Percentiles rank a stretch among this genome's conserved stretches.
Conservation (phyloP, 2,888 invertebrate genomes). For the Ariolimax columbianus region DNA sequence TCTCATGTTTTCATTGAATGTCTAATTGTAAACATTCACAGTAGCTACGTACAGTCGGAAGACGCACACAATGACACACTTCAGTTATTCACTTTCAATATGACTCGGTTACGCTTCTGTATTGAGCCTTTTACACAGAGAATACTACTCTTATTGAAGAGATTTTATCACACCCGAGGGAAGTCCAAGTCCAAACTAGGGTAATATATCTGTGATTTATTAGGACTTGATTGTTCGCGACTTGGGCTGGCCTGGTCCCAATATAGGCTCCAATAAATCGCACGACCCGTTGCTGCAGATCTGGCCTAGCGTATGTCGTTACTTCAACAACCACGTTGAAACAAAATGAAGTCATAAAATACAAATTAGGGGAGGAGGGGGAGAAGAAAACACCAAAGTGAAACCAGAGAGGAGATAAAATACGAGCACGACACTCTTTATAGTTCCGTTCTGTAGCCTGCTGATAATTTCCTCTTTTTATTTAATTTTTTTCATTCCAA, state of each 20-base stretch:
- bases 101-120: not conserved
- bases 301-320: not conserved
- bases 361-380: not conserved
- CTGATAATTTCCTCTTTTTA: not conserved
- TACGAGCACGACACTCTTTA: not conserved
- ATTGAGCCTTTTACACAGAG: not conserved
- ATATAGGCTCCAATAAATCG: slow-evolving; percentile 29
- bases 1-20: too few relatives aligned
- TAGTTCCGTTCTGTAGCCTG: not conserved
- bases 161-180: slow-evolving; percentile 32
- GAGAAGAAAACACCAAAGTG: not conserved
- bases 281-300: not conserved
- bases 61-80: too few relatives aligned
- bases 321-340: not conserved
- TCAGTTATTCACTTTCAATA: too few relatives aligned
- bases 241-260: not conserved
- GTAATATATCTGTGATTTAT: slow-evolving; percentile 43
- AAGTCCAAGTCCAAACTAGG: slow-evolving; percentile 11
- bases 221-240: slow-evolving; percentile 2
- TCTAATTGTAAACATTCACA: too few relatives aligned
- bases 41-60: too few relatives aligned
- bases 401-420: not conserved
- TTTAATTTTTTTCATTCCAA: not conserved
- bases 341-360: not conserved
- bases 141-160: slow-evolving; percentile 2